phyloP scores from a whole-genome alignment of 2,888 invertebrate genomes.

The Panopea generosa region DNA sequence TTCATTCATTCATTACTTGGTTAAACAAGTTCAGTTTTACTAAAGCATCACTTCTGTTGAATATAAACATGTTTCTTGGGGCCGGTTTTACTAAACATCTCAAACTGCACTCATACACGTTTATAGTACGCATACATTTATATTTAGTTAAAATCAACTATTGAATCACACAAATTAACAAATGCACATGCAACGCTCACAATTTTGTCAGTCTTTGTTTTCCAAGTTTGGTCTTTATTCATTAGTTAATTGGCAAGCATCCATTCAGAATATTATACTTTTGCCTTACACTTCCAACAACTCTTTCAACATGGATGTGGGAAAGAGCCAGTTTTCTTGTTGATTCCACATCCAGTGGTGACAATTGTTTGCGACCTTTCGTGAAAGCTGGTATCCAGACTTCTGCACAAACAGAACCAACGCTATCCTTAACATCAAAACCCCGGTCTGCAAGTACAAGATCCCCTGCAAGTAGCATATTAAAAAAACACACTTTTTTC shows the following conservation, averaged over 20 bases:
- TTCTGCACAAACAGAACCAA: too few relatives aligned
- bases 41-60: too few relatives aligned
- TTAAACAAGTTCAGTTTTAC: too few relatives aligned
- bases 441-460: too few relatives aligned
- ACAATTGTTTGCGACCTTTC: slow-evolving; percentile 26
- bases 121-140: too few relatives aligned
- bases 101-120: too few relatives aligned
- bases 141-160: slow-evolving; percentile 29
- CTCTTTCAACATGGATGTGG: slow-evolving; percentile 40
- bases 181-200: too few relatives aligned
- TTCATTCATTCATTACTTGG: too few relatives aligned
- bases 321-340: slow-evolving; percentile 27
- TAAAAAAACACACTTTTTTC: slow-evolving; percentile 36
- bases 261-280: slow-evolving; percentile 39
- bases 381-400: slow-evolving; percentile 47
- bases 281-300: slow-evolving; percentile 33
- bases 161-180: slow-evolving; percentile 26
- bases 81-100: too few relatives aligned
- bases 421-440: too few relatives aligned
- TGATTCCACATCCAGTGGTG: slow-evolving; percentile 21
- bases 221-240: slow-evolving; percentile 1
- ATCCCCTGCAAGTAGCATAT: too few relatives aligned
- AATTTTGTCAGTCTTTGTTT: neutral
- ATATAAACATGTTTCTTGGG: too few relatives aligned
- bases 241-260: slow-evolving; percentile 17